Evolutionary conservation across 1,140 invertebrate species (phyloP), one percentile per base, ranked within the genome.

Genomic region (Hylaeus anthracinus): DNA sequence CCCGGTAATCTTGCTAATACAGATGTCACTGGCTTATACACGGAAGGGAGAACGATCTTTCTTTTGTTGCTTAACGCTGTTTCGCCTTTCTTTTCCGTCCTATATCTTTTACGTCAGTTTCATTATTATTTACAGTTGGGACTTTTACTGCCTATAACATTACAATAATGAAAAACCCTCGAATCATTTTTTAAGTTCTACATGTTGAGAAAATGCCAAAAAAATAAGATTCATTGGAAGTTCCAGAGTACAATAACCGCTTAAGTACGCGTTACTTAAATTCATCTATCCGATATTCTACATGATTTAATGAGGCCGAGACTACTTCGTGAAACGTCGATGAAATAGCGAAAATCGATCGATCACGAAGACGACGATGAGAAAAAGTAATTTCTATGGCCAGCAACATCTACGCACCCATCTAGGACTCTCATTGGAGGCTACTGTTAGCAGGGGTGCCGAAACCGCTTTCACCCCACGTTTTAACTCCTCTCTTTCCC

Each of bases 1-100:
- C 67, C 85, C 85, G 78, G 78, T 88, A 88, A 89, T 89, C 87
- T 89, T 61, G 84, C 87, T 90, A 90, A 90, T 90, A 89, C 89
- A 90, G 89, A 90, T 90, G 89, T 90, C 89, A 87, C 65, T 61
- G 83, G 73, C 77, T 77, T 71, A 72, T 63, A 83, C 60, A 70
- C 12, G 58, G 43, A 58, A 77, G 77, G 51, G 12, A 56, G 61
- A 60, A 39, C 55, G 48, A 61, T 48, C 64, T 37, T 77, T 75
- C 67, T 63, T 76, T 80, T 77, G 75, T 66, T 64, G 43, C 72
- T 79, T 58, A 66, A 81, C 75, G 75, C 63, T 74, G 37, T 77
- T 79, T 41, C 77, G 65, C 65, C 74, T 79, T 70, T 63, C n/a
- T 55, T 43, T 39, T 37, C 61, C 5, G 48, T 26, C 53, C n/a